Conservation (phyloP, 2,113 vertebrate species). For the Trochalopteron elliotii region DNA sequence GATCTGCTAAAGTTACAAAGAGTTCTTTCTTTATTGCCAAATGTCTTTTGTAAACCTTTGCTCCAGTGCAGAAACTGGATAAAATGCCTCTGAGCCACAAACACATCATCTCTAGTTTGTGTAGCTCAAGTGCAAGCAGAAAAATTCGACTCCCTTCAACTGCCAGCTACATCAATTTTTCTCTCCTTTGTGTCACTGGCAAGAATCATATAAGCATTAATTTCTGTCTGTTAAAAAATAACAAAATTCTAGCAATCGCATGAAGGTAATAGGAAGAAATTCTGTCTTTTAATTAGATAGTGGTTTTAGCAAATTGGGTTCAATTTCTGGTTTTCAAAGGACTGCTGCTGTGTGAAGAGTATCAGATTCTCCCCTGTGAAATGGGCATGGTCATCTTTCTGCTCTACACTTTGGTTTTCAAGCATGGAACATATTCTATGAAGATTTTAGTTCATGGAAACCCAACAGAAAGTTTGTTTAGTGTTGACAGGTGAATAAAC, state of each 20-base stretch:
- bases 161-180: not conserved
- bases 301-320: not conserved
- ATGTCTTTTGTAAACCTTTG: not conserved
- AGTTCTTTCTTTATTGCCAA: not conserved
- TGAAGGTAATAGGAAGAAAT: not conserved
- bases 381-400: not conserved
- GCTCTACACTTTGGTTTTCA: not conserved
- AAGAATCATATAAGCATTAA: not conserved
- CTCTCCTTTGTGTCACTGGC: not conserved
- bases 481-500: not conserved
- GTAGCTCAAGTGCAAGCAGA: not conserved
- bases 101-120: not conserved
- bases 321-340: not conserved
- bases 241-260: not conserved
- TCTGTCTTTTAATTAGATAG: not conserved
- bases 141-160: not conserved
- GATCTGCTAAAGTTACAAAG: not conserved
- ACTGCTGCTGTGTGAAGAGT: not conserved
- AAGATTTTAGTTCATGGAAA: not conserved
- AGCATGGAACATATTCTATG: not conserved
- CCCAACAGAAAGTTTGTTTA: not conserved
- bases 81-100: slow-evolving; percentile 1
- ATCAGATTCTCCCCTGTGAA: not conserved
- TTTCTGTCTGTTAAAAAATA: not conserved
- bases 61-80: not conserved